Conservation (phyloP, 2,113 vertebrate genomes). For the Scatophagus argus region DNA sequence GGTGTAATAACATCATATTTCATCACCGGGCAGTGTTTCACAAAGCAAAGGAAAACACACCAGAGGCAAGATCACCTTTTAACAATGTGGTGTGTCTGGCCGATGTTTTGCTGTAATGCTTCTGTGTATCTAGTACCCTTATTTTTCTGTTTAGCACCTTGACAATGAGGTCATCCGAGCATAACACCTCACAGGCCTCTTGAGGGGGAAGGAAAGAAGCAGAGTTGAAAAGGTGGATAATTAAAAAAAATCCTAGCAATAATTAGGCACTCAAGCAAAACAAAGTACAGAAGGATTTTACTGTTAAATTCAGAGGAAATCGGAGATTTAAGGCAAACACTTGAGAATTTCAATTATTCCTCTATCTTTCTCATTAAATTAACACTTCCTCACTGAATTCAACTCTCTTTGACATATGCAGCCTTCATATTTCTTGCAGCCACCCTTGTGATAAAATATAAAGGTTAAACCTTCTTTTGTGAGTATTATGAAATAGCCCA, state of each 20-base stretch:
- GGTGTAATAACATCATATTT: slow-evolving; percentile 36
- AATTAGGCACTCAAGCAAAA: slow-evolving; percentile 17
- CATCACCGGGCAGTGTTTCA: not conserved
- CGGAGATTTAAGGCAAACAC: slow-evolving; percentile 4
- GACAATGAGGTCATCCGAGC: not conserved
- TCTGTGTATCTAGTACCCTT: not conserved
- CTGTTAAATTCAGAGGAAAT: slow-evolving; percentile 19
- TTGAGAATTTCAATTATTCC: slow-evolving; percentile 35
- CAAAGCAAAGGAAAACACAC: not conserved
- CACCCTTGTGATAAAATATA: slow-evolving; percentile 9
- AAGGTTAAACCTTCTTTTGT: slow-evolving; percentile 17
- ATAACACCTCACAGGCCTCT: slow-evolving; percentile 1
- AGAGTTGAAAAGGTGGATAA: slow-evolving; percentile 17
- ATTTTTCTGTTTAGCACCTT: slow-evolving; percentile 1
- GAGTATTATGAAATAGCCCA: slow-evolving; percentile 15
- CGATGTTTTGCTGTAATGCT: not conserved
- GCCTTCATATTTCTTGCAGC: slow-evolving; percentile 10
- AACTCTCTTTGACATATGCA: slow-evolving; percentile 23
- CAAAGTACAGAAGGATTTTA: slow-evolving; percentile 2
- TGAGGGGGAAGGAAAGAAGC: not conserved
- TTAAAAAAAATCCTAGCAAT: not conserved
- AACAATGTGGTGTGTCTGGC: slow-evolving; percentile 6
- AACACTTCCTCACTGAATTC: not conserved
- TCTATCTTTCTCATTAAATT: slow-evolving; percentile 23
- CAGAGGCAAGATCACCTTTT: not conserved